Evolutionary conservation across 2,113 vertebrate genomes (phyloP).

Genomic region (Hyla sarda): DNA sequence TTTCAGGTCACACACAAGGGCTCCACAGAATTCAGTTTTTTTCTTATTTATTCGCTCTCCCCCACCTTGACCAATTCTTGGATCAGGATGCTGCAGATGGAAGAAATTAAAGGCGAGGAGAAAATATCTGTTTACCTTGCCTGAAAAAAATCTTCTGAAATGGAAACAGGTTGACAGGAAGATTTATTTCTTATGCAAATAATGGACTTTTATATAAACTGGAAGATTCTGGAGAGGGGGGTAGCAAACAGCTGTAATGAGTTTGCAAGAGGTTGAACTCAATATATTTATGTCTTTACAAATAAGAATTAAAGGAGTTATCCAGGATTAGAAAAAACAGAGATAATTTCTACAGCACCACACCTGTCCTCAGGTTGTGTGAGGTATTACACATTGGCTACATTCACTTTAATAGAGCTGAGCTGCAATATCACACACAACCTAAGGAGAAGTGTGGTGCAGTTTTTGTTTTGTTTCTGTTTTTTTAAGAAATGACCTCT

Average conservation of each 20-base stretch:
- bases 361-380: too few species aligned
- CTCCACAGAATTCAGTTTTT: slow-evolving; percentile 32
- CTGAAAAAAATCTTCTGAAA: not conserved
- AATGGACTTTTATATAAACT: not conserved
- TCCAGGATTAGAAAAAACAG: too few species aligned
- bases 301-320: too few species aligned
- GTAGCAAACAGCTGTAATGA: not conserved
- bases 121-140: slow-evolving; percentile 37
- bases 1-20: not conserved
- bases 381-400: too few species aligned
- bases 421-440: too few species aligned
- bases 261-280: too few species aligned
- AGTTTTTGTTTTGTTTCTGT: too few species aligned
- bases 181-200: not conserved
- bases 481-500: too few species aligned
- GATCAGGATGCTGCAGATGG: slow-evolving; percentile 17
- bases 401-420: too few species aligned
- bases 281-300: too few species aligned
- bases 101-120: slow-evolving; percentile 31
- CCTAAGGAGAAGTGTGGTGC: too few species aligned
- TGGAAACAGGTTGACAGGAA: not conserved
- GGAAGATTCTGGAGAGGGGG: not conserved
- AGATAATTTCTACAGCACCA: too few species aligned
- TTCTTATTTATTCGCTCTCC: not conserved
- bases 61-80: slow-evolving; percentile 14